Percentiles rank a stretch among this genome's conserved stretches.
phyloP scores from a whole-genome alignment of 2,888 invertebrate species.

The Nephrotoma flavescens region DNA sequence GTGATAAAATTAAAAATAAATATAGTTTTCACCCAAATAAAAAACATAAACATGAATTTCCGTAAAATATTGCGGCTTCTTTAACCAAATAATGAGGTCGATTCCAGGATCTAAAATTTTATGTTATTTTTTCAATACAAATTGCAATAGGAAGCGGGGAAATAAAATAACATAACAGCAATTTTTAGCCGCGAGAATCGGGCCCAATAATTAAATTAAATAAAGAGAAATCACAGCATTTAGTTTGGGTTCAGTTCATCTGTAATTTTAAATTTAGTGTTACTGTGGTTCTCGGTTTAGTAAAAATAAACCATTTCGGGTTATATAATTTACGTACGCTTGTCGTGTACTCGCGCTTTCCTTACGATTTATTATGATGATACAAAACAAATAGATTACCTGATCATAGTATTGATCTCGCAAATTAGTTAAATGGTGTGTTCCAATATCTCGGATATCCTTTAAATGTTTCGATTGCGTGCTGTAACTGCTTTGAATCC shows the following conservation, averaged over 20 bases:
- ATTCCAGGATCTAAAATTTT: too few relatives aligned
- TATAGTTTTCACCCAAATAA: background rate
- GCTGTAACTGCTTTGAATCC: conserved; percentile 84
- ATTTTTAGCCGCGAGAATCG: too few relatives aligned
- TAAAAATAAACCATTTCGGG: background rate
- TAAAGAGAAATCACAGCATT: background rate
- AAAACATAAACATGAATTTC: background rate
- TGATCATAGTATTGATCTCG: conserved; percentile 88
- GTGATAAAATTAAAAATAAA: background rate
- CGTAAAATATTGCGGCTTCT: background rate
- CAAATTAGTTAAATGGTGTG: conserved; percentile 69
- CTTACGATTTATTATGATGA: too few relatives aligned
- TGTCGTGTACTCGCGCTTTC: too few relatives aligned
- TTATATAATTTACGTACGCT: background rate
- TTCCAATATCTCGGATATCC: conserved; percentile 84
- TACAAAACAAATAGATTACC: conserved; percentile 33
- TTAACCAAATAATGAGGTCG: too few relatives aligned
- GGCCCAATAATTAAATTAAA: background rate
- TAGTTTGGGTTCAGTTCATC: background rate
- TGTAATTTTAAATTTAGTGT: background rate
- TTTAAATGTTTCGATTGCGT: conserved; percentile 72
- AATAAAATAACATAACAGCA: too few relatives aligned
- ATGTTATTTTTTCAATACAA: too few relatives aligned
- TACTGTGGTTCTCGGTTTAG: background rate
- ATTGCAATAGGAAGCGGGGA: too few relatives aligned